phyloP scores from a whole-genome alignment of 2,888 invertebrate species.

The Eupithecia pulchellata region DNA sequence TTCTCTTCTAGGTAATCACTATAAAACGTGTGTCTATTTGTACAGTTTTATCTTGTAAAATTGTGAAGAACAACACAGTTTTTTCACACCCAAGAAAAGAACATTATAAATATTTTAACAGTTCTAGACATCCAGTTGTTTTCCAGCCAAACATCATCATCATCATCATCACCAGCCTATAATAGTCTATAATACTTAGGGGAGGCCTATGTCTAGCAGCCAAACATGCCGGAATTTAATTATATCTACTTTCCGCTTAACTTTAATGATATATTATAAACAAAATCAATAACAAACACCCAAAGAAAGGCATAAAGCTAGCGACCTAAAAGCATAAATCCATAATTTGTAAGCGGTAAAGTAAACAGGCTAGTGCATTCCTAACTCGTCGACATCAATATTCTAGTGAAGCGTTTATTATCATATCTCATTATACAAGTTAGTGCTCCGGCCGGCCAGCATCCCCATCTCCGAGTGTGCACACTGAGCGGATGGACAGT shows the following conservation, averaged over 20 bases:
- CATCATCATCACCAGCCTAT: too few species aligned
- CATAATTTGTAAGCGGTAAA: constrained; percentile 60
- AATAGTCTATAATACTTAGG: too few species aligned
- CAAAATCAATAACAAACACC: constrained; percentile 9
- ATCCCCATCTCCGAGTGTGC: constrained; percentile 69
- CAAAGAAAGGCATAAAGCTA: constrained; percentile 23
- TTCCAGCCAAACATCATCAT: too few species aligned
- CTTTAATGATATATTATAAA: constrained; percentile 1
- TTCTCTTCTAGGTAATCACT: too few species aligned
- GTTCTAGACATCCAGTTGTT: too few species aligned
- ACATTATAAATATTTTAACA: too few species aligned
- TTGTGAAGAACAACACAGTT: too few species aligned
- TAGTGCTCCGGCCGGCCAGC: constrained; percentile 78
- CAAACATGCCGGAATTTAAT: neutral
- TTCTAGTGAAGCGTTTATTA: constrained; percentile 83
- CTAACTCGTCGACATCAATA: constrained; percentile 83
- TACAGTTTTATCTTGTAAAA: too few species aligned
- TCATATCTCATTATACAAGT: constrained; percentile 86
- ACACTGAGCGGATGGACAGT: constrained; percentile 20
- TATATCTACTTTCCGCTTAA: neutral
- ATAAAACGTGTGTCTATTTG: too few species aligned
- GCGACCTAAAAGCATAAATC: constrained; percentile 32
- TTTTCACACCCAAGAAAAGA: too few species aligned
- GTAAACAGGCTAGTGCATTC: constrained; percentile 79
- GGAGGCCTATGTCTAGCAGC: too few species aligned